Percentiles rank a stretch among this genome's conserved stretches.
phyloP scores from a whole-genome alignment of 2,888 invertebrate species.

The Acanthosepion pharaonis region DNA sequence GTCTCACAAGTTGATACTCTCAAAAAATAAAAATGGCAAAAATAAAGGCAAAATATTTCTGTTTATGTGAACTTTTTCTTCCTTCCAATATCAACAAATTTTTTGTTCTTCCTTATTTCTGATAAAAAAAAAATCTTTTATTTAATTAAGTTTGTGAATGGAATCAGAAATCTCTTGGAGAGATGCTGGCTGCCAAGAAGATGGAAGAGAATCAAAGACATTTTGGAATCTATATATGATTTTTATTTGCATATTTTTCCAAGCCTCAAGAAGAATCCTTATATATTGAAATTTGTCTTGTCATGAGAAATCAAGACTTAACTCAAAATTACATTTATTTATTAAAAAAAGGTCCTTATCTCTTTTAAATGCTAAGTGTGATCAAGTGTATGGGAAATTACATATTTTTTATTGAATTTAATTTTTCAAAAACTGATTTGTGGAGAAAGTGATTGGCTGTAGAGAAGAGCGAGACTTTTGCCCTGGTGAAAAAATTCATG shows the following conservation, averaged over 20 bases:
- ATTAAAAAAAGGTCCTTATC: background rate
- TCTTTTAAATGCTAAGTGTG: background rate
- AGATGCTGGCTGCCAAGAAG: background rate
- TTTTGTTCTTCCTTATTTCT: background rate
- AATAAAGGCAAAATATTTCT: background rate
- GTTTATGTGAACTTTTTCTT: background rate
- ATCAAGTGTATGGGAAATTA: background rate
- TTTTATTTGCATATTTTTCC: background rate
- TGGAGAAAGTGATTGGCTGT: too few relatives aligned
- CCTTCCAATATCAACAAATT: background rate
- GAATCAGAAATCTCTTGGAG: background rate
- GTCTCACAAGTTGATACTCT: background rate
- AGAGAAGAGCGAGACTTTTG: too few relatives aligned
- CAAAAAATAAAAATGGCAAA: background rate
- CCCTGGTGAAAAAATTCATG: too few relatives aligned
- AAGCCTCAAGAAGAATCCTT: slow-evolving; percentile 33
- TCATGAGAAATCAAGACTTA: background rate
- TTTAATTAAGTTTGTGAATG: background rate
- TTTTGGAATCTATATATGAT: background rate
- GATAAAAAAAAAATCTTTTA: background rate
- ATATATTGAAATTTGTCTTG: background rate
- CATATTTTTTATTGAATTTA: background rate
- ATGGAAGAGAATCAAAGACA: background rate
- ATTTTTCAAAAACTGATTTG: background rate
- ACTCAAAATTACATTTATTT: background rate